Conservation (phyloP, 2,797 vertebrate genomes). For the Enteromius argenteus region DNA sequence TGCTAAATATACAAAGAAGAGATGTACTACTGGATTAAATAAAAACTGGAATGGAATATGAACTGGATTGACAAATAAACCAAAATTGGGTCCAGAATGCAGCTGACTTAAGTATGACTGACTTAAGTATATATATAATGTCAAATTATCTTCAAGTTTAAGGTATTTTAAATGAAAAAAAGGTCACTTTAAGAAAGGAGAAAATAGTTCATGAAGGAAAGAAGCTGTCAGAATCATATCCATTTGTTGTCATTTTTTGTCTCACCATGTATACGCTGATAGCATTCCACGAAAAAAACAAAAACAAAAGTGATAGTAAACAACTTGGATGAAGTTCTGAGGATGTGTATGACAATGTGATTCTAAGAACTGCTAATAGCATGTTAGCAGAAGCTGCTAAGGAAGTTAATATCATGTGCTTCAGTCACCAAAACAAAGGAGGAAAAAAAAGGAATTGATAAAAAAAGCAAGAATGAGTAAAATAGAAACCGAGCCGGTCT, state of each 20-base stretch:
- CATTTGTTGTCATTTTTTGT: background rate
- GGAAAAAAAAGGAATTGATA: constrained; percentile 1
- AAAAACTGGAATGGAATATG: background rate
- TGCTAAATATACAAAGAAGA: background rate
- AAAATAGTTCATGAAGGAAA: background rate
- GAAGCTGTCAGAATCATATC: background rate
- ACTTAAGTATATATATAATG: background rate
- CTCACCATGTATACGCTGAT: constrained; percentile 4
- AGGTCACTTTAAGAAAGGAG: background rate
- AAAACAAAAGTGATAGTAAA: background rate
- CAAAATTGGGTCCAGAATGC: background rate
- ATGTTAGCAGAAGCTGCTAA: constrained; percentile 51
- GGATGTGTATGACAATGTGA: constrained; percentile 52
- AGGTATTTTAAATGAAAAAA: background rate
- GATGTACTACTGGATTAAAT: background rate
- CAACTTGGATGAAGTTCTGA: constrained; percentile 39
- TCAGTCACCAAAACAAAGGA: background rate
- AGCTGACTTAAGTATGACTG: background rate
- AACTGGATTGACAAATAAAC: background rate
- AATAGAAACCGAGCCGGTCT: constrained; percentile 36
- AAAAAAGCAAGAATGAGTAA: constrained; percentile 5
- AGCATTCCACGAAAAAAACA: constrained; percentile 35
- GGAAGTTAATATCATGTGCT: constrained; percentile 42
- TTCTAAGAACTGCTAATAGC: constrained; percentile 56
- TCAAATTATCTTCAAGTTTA: background rate